phyloP scores from a whole-genome alignment of 2,797 vertebrate genomes.

The Megaceryle alcyon region DNA sequence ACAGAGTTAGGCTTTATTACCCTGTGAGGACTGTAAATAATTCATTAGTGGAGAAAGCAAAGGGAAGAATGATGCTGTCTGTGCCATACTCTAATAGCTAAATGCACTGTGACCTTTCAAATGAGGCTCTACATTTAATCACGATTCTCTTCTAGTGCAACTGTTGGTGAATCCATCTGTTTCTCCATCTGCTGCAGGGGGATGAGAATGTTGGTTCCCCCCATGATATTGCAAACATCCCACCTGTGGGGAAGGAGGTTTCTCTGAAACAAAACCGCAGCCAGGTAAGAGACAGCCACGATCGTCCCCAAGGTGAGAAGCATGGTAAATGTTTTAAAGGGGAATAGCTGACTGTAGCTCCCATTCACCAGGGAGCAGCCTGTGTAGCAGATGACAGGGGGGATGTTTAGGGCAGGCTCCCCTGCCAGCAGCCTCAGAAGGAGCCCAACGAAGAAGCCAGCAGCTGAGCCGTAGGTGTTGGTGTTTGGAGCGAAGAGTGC shows the following conservation, averaged over 20 bases:
- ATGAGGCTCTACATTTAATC: not conserved
- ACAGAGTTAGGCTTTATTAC: conserved; percentile 10
- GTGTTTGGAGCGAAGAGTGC: conserved; percentile 81
- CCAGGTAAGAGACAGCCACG: conserved; percentile 73
- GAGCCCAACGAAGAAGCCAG: conserved; percentile 74
- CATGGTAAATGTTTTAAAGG: conserved; percentile 83
- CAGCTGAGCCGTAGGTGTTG: conserved; percentile 79
- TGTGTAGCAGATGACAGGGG: conserved; percentile 77
- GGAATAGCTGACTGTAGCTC: conserved; percentile 79
- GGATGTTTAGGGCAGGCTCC: conserved; percentile 72
- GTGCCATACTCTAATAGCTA: not conserved
- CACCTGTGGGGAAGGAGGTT: conserved; percentile 76
- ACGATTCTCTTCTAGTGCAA: not conserved
- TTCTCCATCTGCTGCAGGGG: conserved; percentile 6
- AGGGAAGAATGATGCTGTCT: not conserved
- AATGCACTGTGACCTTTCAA: not conserved
- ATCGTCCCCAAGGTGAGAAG: conserved; percentile 75
- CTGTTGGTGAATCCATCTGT: not conserved
- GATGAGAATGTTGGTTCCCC: not conserved
- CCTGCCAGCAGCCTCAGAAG: conserved; percentile 75
- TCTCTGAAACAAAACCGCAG: conserved; percentile 77
- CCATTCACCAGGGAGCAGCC: conserved; percentile 67
- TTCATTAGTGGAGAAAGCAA: not conserved
- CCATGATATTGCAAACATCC: conserved; percentile 78
- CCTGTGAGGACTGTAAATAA: not conserved